A percentile compares a stretch with the other conserved stretches of the same genome.
Conservation (phyloP, 2,888 invertebrate species). For the Allacma fusca region DNA sequence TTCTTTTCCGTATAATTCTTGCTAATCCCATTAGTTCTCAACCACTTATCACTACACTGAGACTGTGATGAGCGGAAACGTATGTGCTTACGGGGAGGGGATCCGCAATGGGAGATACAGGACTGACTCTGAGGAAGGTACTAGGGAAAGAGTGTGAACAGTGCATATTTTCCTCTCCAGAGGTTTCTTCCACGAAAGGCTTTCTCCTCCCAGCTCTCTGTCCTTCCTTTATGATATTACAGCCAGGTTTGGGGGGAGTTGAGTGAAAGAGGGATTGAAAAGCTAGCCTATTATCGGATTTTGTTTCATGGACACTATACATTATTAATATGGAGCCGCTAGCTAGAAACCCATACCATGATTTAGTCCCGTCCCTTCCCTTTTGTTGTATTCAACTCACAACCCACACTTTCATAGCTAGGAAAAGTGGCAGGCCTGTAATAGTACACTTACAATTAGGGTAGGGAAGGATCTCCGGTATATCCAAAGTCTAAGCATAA, state of each 20-base stretch:
- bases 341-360: conserved; percentile 34
- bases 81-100: too few species aligned
- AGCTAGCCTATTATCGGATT: conserved; percentile 42
- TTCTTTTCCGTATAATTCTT: conserved; percentile 41
- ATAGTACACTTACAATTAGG: conserved; percentile 21
- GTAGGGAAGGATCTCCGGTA: too few species aligned
- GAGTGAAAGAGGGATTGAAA: conserved; percentile 37
- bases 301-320: conserved; percentile 37
- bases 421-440: conserved; percentile 23
- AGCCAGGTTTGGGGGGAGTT: background rate
- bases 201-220: too few species aligned
- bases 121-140: too few species aligned
- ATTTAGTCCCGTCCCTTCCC: conserved; percentile 9
- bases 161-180: too few species aligned
- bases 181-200: too few species aligned
- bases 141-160: too few species aligned
- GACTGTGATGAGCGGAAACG: conserved; percentile 14
- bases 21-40: conserved; percentile 40
- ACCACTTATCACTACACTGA: conserved; percentile 33
- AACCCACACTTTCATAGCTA: too few species aligned
- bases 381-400: background rate
- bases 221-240: too few species aligned
- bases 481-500: too few species aligned
- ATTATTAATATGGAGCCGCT: conserved; percentile 39
- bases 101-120: too few species aligned